phyloP scores from a whole-genome alignment of 2,797 vertebrate genomes.

The Thaleichthys pacificus region DNA sequence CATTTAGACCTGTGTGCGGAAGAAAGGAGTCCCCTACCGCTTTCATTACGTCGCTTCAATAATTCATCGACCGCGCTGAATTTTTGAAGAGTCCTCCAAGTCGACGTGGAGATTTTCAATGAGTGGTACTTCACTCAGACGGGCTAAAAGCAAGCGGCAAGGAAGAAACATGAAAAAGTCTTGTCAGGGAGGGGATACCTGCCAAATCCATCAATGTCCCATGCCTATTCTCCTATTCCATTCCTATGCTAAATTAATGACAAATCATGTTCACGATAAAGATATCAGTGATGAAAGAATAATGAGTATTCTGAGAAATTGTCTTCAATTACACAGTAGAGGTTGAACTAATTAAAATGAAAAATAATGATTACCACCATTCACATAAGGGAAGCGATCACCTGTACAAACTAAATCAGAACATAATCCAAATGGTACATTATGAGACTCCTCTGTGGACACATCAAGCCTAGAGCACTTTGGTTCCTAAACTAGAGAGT shows the following conservation, averaged over 20 bases:
- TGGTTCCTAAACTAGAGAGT: background rate
- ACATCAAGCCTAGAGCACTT: too few species aligned
- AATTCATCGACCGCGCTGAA: conserved; percentile 60
- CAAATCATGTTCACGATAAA: conserved; percentile 56
- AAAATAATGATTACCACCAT: too few species aligned
- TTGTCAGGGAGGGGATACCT: conserved; percentile 54
- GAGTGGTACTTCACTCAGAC: conserved; percentile 54
- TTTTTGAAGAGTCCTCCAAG: conserved; percentile 56
- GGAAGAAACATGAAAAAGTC: conserved; percentile 59
- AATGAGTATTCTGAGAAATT: conserved; percentile 44
- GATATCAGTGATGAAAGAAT: conserved; percentile 55
- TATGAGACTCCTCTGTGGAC: too few species aligned
- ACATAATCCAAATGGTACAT: too few species aligned
- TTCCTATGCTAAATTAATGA: conserved; percentile 61
- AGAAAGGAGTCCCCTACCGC: conserved; percentile 42
- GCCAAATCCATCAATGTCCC: conserved; percentile 60
- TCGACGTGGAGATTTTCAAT: conserved; percentile 51
- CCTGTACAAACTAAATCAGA: background rate
- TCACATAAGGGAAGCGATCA: background rate
- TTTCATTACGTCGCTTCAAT: conserved; percentile 55
- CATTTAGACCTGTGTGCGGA: conserved; percentile 45
- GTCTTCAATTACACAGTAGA: background rate
- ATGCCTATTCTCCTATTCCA: conserved; percentile 36
- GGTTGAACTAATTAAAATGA: background rate
- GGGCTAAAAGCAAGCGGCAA: conserved; percentile 41